A percentile compares a stretch with the other conserved stretches of the same genome.
Evolutionary conservation across 2,797 vertebrate genomes (phyloP).

Genomic region (Phataginus tetradactyla): DNA sequence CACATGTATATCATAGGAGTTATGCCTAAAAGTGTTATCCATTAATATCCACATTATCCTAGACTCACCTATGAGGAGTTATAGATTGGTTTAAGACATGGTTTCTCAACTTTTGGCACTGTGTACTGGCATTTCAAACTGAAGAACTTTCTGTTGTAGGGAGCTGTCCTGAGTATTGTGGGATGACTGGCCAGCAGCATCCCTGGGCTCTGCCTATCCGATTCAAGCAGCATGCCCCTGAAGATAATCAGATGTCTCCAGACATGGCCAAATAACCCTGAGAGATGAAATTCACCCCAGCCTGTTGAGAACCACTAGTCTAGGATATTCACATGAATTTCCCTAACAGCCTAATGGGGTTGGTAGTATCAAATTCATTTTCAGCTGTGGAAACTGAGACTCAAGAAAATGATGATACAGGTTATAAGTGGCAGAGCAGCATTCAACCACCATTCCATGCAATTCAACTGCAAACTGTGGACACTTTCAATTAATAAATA

Average conservation of each 20-base stretch:
- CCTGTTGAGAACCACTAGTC: background rate
- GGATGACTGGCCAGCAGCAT: background rate
- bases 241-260: background rate
- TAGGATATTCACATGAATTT: background rate
- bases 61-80: background rate
- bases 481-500: constrained; percentile 12
- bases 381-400: background rate
- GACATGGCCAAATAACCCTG: background rate
- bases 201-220: background rate
- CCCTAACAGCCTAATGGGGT: background rate
- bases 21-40: background rate
- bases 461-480: background rate
- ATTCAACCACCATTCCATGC: background rate
- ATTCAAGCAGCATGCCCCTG: background rate
- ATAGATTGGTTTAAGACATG: background rate
- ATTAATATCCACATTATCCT: background rate
- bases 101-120: constrained; percentile 4
- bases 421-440: background rate
- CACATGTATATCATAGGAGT: background rate
- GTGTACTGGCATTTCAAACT: background rate
- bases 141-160: background rate
- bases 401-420: constrained; percentile 31
- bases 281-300: background rate
- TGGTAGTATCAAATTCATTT: constrained; percentile 24
- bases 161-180: background rate